A percentile compares a stretch with the other conserved stretches of the same genome.
These are phyloP conservation scores for Rhizomys pruinosus DNA, from an alignment of 2,113 vertebrate species.

Conservation along the genomic window DNA sequence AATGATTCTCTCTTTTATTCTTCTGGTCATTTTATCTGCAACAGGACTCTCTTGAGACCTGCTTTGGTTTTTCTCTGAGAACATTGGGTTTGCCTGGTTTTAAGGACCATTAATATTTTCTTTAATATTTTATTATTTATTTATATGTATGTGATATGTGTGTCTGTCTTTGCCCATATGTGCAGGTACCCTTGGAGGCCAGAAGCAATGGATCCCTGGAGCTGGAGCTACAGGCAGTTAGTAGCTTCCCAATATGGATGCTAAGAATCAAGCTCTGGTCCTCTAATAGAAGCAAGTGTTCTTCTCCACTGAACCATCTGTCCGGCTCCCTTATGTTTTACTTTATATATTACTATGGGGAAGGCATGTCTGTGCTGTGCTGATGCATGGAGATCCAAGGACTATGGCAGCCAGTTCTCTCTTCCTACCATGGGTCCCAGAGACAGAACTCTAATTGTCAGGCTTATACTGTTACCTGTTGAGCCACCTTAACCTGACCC, in stretches of 20 bases:
- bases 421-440: neutral
- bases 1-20: slow-evolving; percentile 1
- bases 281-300: neutral
- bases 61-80: neutral
- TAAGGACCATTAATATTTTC: neutral
- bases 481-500: neutral
- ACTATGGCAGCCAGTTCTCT: neutral
- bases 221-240: neutral
- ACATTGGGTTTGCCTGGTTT: neutral
- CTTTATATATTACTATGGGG: neutral
- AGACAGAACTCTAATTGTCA: neutral
- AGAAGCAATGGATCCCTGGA: neutral
- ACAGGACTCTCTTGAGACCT: neutral
- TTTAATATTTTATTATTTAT: neutral
- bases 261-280: neutral
- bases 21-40: neutral
- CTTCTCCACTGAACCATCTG: neutral
- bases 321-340: neutral
- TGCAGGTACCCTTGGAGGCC: too few species aligned
- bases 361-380: too few species aligned
- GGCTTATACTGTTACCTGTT: neutral
- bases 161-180: neutral
- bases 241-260: neutral
- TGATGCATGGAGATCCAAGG: neutral
- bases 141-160: neutral